Conservation (phyloP, 1,140 invertebrate genomes). For the Ladona fulva region DNA sequence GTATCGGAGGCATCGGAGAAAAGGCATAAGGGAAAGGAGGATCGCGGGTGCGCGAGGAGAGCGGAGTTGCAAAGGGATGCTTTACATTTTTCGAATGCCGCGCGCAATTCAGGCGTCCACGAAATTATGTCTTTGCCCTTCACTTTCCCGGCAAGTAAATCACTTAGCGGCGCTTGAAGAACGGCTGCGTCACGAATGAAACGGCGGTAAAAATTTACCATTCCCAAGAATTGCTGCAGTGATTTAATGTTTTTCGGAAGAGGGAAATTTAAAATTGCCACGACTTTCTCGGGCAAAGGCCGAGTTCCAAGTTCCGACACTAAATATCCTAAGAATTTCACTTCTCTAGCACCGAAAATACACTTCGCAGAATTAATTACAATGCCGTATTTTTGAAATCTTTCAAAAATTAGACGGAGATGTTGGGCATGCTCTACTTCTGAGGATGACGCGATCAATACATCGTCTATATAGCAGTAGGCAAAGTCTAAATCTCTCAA, state of each 20-base stretch:
- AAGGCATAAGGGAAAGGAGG: too few relatives aligned
- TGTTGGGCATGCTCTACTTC: conserved; percentile 32
- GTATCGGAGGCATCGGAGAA: too few relatives aligned
- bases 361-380: conserved; percentile 28
- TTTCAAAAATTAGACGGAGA: conserved; percentile 30
- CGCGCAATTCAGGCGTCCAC: too few relatives aligned
- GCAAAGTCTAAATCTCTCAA: conserved; percentile 29
- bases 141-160: neutral
- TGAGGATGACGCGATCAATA: conserved; percentile 29
- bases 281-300: conserved; percentile 23
- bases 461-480: conserved; percentile 32
- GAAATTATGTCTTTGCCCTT: neutral
- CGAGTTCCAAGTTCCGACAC: conserved; percentile 18
- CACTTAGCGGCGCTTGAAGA: conserved; percentile 23
- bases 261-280: conserved; percentile 23
- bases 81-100: too few relatives aligned
- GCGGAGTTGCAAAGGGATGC: too few relatives aligned
- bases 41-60: too few relatives aligned
- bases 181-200: conserved; percentile 19
- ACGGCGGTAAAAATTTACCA: conserved; percentile 24
- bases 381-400: conserved; percentile 25
- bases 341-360: conserved; percentile 25
- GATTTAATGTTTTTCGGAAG: conserved; percentile 13
- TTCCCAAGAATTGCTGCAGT: conserved; percentile 24
- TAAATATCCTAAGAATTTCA: conserved; percentile 27